Evolutionary conservation across 1,140 invertebrate genomes (phyloP).

Genomic region (Bradynema listronoti): DNA sequence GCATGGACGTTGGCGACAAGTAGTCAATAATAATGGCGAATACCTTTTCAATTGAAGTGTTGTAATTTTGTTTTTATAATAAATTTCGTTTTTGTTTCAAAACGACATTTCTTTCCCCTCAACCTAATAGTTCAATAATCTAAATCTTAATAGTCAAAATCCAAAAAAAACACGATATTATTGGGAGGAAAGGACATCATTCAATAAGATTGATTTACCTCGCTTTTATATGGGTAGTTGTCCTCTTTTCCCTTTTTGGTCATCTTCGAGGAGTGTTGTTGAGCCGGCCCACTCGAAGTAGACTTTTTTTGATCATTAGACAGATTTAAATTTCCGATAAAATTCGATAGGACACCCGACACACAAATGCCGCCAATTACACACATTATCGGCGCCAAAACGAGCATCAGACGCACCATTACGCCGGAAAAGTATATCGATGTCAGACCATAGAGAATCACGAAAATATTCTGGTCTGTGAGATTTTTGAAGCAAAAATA

Average conservation of each 20-base stretch:
- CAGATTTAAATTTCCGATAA: slow-evolving; percentile 13
- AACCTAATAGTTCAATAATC: too few species aligned
- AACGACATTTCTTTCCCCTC: too few species aligned
- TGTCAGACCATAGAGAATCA: slow-evolving; percentile 88
- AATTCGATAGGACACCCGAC: slow-evolving; percentile 63
- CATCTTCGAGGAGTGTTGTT: slow-evolving; percentile 11
- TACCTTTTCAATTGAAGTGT: too few species aligned
- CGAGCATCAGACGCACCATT: slow-evolving; percentile 96
- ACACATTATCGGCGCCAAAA: slow-evolving; percentile 91
- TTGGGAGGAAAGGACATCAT: too few species aligned
- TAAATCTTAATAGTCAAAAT: too few species aligned
- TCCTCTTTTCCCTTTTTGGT: slow-evolving; percentile 37
- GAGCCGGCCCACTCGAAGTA: slow-evolving; percentile 1
- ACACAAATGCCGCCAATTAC: slow-evolving; percentile 88
- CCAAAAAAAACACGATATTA: too few species aligned
- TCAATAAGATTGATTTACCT: slow-evolving; percentile 35
- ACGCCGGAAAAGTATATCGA: slow-evolving; percentile 96
- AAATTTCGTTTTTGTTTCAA: too few species aligned
- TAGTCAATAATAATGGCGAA: too few species aligned
- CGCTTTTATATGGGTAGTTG: slow-evolving; percentile 47
- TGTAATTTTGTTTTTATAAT: too few species aligned
- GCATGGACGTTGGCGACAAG: too few species aligned
- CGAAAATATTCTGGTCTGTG: slow-evolving; percentile 94
- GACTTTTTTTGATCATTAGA: not conserved
- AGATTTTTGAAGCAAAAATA: slow-evolving; percentile 97